Conservation (phyloP, 37 sponge, comb jelly and placozoan species). For the Beroe forskalii region DNA sequence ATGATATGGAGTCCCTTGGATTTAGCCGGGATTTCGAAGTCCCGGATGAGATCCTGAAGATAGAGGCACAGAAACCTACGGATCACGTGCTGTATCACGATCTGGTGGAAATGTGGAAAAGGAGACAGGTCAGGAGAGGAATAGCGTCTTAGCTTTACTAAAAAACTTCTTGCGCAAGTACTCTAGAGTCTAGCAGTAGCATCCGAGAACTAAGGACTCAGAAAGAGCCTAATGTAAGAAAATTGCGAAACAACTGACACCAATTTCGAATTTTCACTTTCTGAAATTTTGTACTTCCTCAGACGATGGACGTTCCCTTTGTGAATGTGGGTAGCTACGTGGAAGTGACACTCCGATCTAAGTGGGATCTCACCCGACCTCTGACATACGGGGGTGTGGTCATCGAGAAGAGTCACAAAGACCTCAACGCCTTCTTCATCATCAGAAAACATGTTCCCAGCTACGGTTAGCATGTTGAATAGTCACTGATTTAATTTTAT, state of each 20-base stretch:
- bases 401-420: conserved; percentile 36
- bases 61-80: conserved; percentile 23
- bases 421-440: conserved; percentile 37
- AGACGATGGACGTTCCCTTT: conserved; percentile 33
- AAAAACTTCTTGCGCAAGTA: too few species aligned
- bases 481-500: too few species aligned
- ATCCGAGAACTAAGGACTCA: too few species aligned
- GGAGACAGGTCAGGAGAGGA: conserved; percentile 52
- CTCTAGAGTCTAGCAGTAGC: too few species aligned
- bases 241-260: too few species aligned
- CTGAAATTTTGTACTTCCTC: too few species aligned
- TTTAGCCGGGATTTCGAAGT: conserved; percentile 58
- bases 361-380: conserved; percentile 45
- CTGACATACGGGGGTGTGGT: conserved; percentile 35
- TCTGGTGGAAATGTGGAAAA: conserved; percentile 48
- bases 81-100: conserved; percentile 52
- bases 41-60: conserved; percentile 21
- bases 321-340: conserved; percentile 50
- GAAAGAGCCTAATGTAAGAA: too few species aligned
- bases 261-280: too few species aligned
- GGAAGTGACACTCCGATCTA: neutral
- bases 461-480: conserved; percentile 41
- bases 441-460: conserved; percentile 17
- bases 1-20: conserved; percentile 36
- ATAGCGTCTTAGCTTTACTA: too few species aligned